These are phyloP conservation scores for Drosophila paranaensis DNA, from an alignment of 2,888 invertebrate genomes.

Conservation along the genomic window DNA sequence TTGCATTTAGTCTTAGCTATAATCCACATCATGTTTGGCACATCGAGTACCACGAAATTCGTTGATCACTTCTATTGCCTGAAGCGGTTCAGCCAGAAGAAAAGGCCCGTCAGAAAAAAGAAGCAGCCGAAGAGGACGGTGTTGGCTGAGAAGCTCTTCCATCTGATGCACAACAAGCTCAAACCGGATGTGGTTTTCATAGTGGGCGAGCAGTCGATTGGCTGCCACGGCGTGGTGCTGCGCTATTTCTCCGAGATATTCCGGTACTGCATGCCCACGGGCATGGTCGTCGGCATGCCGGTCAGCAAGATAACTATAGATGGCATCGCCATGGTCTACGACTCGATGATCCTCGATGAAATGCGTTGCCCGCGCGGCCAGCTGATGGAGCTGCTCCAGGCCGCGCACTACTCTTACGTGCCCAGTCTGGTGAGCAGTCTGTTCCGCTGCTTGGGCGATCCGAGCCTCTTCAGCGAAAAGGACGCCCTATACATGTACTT, in stretches of 20 bases:
- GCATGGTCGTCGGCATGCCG: neutral
- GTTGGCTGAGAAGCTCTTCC: too few relatives aligned
- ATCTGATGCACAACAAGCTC: fast-evolving
- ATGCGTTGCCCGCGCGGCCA: neutral
- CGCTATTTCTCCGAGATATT: neutral
- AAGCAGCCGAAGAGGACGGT: too few relatives aligned
- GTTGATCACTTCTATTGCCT: too few relatives aligned
- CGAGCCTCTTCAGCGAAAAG: neutral
- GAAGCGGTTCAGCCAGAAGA: too few relatives aligned
- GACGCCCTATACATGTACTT: neutral
- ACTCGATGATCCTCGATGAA: neutral
- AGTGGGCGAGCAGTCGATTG: neutral
- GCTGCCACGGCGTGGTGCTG: neutral
- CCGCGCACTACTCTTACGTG: neutral
- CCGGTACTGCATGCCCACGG: neutral
- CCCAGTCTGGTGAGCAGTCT: neutral
- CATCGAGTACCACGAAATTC: too few relatives aligned
- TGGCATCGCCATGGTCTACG: neutral
- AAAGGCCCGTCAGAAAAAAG: too few relatives aligned
- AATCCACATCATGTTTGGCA: too few relatives aligned
- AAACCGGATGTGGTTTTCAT: neutral
- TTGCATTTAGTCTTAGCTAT: too few relatives aligned
- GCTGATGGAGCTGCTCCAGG: neutral
- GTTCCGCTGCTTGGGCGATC: neutral
- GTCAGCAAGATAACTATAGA: neutral